These are phyloP conservation scores for Drusus annulatus DNA, from an alignment of 1,140 invertebrate species.

Conservation along the genomic window DNA sequence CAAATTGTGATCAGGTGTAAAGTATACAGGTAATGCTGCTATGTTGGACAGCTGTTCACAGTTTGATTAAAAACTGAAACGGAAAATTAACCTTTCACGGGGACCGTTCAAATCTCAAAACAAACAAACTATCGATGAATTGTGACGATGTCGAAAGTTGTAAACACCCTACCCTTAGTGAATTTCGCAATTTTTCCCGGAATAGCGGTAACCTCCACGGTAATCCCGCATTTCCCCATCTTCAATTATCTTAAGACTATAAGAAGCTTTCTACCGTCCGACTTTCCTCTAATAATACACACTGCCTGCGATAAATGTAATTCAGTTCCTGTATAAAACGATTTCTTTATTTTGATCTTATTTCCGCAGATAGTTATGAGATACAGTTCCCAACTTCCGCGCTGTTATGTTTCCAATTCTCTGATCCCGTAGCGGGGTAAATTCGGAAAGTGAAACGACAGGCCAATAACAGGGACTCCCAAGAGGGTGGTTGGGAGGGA, in stretches of 20 bases:
- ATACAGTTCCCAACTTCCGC: constrained; percentile 30
- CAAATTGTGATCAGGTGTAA: no score
- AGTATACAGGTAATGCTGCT: no score
- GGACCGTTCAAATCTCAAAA: no score
- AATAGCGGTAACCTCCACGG: background rate
- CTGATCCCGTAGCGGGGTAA: constrained; percentile 15
- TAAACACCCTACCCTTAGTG: no score
- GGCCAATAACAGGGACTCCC: constrained; percentile 27
- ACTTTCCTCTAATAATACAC: background rate
- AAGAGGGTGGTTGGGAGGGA: background rate
- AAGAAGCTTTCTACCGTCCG: constrained; percentile 24
- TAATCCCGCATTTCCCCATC: constrained; percentile 21
- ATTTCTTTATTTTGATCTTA: constrained; percentile 30
- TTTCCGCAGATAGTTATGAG: constrained; percentile 35
- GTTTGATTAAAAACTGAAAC: no score
- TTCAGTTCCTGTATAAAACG: constrained; percentile 18
- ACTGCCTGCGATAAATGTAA: constrained; percentile 9
- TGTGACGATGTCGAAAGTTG: no score
- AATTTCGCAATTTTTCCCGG: constrained; percentile 6
- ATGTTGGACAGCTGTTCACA: no score
- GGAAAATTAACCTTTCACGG: no score
- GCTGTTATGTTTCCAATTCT: constrained; percentile 36
- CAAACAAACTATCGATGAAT: no score
- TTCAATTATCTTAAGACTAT: background rate
- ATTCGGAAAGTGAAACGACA: constrained; percentile 41